Evolutionary conservation across 2,797 vertebrate genomes (phyloP).

Genomic region (Babyrousa celebensis): DNA sequence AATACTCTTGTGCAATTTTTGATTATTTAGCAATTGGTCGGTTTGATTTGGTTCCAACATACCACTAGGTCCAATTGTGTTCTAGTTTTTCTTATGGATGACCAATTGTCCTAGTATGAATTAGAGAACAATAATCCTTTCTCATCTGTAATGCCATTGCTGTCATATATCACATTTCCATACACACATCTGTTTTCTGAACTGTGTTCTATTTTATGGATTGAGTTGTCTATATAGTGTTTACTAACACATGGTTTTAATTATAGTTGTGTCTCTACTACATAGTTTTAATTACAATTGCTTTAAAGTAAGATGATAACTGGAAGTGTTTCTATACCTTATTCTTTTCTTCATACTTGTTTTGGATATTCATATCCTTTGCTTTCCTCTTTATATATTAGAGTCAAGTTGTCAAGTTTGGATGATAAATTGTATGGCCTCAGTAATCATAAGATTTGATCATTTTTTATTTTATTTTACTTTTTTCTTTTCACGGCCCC

Average conservation of each 20-base stretch:
- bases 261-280: not conserved
- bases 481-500: no score
- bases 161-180: not conserved
- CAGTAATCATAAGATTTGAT: not conserved
- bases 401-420: not conserved
- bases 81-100: conserved; percentile 24
- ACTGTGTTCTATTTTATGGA: not conserved
- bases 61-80: not conserved
- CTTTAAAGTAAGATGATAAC: conserved; percentile 29
- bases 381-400: conserved; percentile 7
- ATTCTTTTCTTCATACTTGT: not conserved
- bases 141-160: not conserved
- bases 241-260: not conserved
- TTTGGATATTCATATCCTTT: not conserved
- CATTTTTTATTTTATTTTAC: not conserved
- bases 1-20: not conserved
- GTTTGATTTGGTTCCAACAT: not conserved
- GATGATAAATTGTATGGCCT: not conserved
- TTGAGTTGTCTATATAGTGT: not conserved
- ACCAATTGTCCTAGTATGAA: not conserved
- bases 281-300: conserved; percentile 4
- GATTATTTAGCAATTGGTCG: not conserved
- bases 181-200: not conserved
- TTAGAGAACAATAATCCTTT: not conserved
- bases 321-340: not conserved